These are phyloP conservation scores for Raja brachyura DNA, from an alignment of 2,113 vertebrate species.

Conservation along the genomic window DNA sequence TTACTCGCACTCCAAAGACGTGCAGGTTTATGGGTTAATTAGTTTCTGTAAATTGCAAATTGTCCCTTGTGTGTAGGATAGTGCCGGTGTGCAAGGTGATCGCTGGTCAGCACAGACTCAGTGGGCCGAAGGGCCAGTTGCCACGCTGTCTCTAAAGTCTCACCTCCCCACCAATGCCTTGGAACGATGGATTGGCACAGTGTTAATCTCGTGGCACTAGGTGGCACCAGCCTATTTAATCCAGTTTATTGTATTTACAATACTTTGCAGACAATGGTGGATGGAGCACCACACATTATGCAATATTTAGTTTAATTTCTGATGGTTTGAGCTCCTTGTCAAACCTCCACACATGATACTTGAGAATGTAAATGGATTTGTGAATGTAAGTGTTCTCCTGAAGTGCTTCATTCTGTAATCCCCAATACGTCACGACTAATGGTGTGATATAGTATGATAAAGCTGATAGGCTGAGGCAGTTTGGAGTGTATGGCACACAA, in stretches of 20 bases:
- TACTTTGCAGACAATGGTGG: too few species aligned
- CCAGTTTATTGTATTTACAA: background rate
- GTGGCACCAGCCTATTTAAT: conserved; percentile 25
- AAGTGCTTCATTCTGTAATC: background rate
- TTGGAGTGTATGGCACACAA: background rate
- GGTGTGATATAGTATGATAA: background rate
- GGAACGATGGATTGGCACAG: background rate
- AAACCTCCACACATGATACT: background rate
- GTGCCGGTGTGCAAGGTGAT: too few species aligned
- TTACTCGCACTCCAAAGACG: too few species aligned
- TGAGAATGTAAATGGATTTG: background rate
- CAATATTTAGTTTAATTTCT: background rate
- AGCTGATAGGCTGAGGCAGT: background rate
- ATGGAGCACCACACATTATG: background rate
- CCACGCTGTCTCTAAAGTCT: too few species aligned
- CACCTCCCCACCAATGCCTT: too few species aligned
- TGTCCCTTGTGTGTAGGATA: too few species aligned
- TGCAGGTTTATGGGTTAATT: too few species aligned
- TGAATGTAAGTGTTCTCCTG: background rate
- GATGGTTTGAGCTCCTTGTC: too few species aligned
- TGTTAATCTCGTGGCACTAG: background rate
- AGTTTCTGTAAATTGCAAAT: too few species aligned
- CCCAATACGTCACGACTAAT: background rate
- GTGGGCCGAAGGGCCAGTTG: too few species aligned
- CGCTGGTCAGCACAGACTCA: too few species aligned